These are phyloP conservation scores for Probosciger aterrimus DNA, from an alignment of 2,113 vertebrate species.

Conservation along the genomic window DNA sequence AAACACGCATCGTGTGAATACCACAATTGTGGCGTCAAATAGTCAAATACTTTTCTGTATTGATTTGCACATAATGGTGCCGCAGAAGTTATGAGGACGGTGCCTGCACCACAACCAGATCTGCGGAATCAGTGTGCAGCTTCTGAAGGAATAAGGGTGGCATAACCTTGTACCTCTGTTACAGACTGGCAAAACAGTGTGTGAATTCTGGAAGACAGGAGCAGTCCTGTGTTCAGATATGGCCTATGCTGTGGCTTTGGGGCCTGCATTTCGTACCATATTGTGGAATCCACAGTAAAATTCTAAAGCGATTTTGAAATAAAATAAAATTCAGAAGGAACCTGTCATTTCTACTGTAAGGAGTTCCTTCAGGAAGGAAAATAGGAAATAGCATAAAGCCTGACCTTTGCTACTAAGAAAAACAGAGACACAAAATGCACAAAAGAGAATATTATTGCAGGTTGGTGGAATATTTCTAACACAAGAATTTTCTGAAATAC, in stretches of 20 bases:
- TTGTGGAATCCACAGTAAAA: background rate
- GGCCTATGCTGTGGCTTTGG: background rate
- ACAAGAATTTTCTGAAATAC: background rate
- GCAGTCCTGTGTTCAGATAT: background rate
- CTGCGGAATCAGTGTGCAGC: background rate
- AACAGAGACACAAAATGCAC: background rate
- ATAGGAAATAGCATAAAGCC: background rate
- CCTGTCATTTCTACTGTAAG: background rate
- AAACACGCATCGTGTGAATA: background rate
- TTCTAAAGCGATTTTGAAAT: background rate
- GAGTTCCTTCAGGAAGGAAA: background rate
- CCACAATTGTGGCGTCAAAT: background rate
- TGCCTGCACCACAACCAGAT: background rate
- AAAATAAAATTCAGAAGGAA: background rate
- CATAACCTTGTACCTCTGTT: background rate
- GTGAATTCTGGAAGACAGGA: background rate
- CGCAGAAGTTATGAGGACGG: background rate
- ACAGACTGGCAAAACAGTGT: background rate
- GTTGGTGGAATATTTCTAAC: background rate
- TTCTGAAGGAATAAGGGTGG: background rate
- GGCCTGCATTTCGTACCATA: background rate
- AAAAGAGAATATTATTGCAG: background rate
- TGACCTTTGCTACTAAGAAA: background rate
- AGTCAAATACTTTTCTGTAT: background rate
- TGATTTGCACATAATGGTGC: background rate